These are phyloP conservation scores for Hippocampus kuda DNA, from an alignment of 2,797 vertebrate genomes.

Conservation along the genomic window DNA sequence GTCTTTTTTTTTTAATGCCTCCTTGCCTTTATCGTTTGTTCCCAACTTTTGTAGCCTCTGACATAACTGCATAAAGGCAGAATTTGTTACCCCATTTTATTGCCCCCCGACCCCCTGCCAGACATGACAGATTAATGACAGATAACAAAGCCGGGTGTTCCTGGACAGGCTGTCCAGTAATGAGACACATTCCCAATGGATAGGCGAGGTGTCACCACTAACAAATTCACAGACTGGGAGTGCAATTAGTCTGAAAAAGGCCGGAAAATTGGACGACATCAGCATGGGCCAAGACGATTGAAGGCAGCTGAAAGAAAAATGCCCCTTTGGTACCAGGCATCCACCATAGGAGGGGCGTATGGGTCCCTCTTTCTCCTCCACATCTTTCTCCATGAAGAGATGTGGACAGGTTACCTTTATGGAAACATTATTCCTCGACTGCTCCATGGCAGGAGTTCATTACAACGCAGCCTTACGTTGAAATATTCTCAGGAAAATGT, in stretches of 20 bases:
- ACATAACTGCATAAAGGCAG: constrained; percentile 68
- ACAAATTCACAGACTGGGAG: constrained; percentile 88
- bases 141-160: constrained; percentile 99
- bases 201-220: constrained; percentile 95
- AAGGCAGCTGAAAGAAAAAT: constrained; percentile 64
- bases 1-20: neutral
- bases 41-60: constrained; percentile 66
- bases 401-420: constrained; percentile 97
- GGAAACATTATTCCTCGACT: constrained; percentile 99
- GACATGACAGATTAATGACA: constrained; percentile 98
- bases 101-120: constrained; percentile 47
- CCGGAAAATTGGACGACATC: constrained; percentile 86
- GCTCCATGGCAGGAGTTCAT: constrained; percentile 98
- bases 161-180: constrained; percentile 92
- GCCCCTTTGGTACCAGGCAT: constrained; percentile 59
- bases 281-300: constrained; percentile 83
- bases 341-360: constrained; percentile 44
- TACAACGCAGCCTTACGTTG: constrained; percentile 89
- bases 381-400: constrained; percentile 88
- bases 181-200: constrained; percentile 96
- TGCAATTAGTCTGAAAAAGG: constrained; percentile 98
- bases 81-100: constrained; percentile 58
- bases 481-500: constrained; percentile 99
- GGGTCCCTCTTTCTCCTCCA: constrained; percentile 69
- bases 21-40: constrained; percentile 41